Percentiles rank a stretch among this genome's conserved stretches.
Evolutionary conservation across 2,888 invertebrate genomes (phyloP).

Genomic region (Cremastobaeus sp.): DNA sequence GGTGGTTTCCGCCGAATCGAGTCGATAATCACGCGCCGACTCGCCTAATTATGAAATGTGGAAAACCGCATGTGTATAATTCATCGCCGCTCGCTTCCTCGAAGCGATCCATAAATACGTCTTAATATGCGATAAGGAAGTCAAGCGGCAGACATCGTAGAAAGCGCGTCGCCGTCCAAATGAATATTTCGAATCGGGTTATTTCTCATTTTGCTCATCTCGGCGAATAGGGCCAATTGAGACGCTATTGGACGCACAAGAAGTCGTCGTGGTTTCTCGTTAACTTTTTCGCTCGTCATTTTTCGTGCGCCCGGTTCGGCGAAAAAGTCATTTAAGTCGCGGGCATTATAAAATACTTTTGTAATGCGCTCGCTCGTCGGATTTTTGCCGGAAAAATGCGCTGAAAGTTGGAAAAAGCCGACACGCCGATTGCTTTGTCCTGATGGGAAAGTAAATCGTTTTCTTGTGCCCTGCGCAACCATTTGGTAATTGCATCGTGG

Average conservation of each 20-base stretch:
- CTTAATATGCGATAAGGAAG: too few species aligned
- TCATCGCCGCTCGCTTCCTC: slow-evolving; percentile 2
- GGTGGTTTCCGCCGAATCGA: slow-evolving; percentile 28
- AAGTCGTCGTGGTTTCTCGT: too few species aligned
- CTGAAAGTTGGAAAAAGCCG: slow-evolving; percentile 38
- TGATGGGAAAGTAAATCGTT: slow-evolving; percentile 56
- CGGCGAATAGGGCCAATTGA: too few species aligned
- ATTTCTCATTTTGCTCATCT: too few species aligned
- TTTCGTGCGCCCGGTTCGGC: neutral
- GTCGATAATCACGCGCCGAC: slow-evolving; percentile 37
- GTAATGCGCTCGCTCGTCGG: too few species aligned
- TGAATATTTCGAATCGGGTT: too few species aligned
- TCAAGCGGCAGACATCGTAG: slow-evolving; percentile 62
- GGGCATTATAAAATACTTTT: slow-evolving; percentile 27
- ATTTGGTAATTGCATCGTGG: slow-evolving; percentile 62
- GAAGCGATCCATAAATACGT: slow-evolving; percentile 14
- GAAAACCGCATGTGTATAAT: slow-evolving; percentile 17
- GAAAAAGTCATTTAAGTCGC: slow-evolving; percentile 7
- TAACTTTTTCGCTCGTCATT: too few species aligned
- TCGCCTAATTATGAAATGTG: slow-evolving; percentile 30
- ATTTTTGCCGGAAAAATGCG: neutral
- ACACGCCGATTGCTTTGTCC: slow-evolving; percentile 27
- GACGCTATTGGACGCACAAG: too few species aligned
- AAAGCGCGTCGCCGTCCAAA: slow-evolving; percentile 37
- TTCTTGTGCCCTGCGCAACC: slow-evolving; percentile 59